Evolutionary conservation across 2,113 vertebrate genomes (phyloP).

Genomic region (Calidris pygmaea): DNA sequence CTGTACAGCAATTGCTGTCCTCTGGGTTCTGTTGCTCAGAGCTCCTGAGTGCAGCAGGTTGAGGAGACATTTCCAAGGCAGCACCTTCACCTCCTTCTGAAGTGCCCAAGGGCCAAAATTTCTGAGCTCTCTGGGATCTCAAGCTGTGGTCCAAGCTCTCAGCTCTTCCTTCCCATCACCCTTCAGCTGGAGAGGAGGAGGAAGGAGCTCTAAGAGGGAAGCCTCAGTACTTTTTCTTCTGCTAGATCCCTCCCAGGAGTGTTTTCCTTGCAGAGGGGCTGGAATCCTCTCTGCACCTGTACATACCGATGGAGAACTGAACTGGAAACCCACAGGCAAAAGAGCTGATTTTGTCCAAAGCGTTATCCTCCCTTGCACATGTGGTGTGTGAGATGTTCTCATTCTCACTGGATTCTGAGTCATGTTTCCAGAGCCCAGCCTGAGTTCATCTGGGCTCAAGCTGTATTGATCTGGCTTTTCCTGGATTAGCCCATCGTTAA

Average conservation of each 20-base stretch:
- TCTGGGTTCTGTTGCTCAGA: accelerated
- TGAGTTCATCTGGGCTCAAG: not conserved
- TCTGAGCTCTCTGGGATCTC: not conserved
- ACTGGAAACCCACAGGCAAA: not conserved
- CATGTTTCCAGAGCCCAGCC: not conserved
- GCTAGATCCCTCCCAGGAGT: not conserved
- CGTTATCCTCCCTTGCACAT: not conserved
- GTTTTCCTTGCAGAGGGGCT: not conserved
- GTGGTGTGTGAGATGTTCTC: not conserved
- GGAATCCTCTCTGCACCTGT: not conserved
- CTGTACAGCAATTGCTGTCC: not conserved
- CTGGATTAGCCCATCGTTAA: not conserved
- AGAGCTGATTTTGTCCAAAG: not conserved
- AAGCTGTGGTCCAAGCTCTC: not conserved
- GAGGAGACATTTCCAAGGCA: not conserved
- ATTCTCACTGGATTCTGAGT: not conserved
- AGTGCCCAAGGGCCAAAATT: not conserved
- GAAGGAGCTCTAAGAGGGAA: not conserved
- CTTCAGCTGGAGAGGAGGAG: not conserved
- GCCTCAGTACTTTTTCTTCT: not conserved
- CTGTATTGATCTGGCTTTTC: not conserved
- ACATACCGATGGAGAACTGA: not conserved
- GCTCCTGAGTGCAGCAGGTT: not conserved
- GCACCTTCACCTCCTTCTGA: not conserved
- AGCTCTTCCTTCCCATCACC: not conserved